Base-by-base conservation (phyloP, 2,797 vertebrate genomes). In the Lates japonicus region DNA sequence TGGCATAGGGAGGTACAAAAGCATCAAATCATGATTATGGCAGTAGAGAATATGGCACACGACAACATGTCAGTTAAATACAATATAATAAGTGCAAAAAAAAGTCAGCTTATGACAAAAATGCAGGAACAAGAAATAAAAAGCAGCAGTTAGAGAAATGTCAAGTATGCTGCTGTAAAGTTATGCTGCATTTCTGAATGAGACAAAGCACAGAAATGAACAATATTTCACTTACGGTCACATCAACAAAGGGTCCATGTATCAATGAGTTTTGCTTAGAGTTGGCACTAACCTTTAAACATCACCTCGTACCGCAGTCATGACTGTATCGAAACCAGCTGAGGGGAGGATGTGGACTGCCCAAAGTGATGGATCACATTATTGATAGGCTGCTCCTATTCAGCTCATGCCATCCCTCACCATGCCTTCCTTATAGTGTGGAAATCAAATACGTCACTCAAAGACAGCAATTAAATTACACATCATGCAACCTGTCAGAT, bases 1-100 rank as follows among this genome's bases (percentile, higher is more conserved):
- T 87, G 64, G 82, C 90, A 89, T 72, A 86, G 82, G 84, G 77
- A 91, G 77, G 77, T 85, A 75, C 80, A 80, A 88, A 87, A 88
- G 74, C 81, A 49, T 87, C n/a, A 48, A 71, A 74, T 55, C 67
- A 73, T 66, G 71, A 51, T 71, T 49, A 91, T 90, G 87, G 88
- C 91, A 92, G 86, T 83, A 85, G 78, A 89, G 83, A 76, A 78
- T 83, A 88, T 93, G 91, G 89, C 90, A 92, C 88, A 82, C 29
- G 42, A 46, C 73, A 78, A 88, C 70, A 77, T 71, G 77, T 90
- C 76, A 65, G 44, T 81, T 64, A 81, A 87, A 54, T 64, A 83
- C 80, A 81, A 65, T 48, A 72, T 59, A 68, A 74, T 37, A 80
- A 82, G 70, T 70, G 67, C 61, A 85, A 80, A 78, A 71, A n/a